Evolutionary conservation across 2,113 vertebrate species (phyloP).

Genomic region (Osmerus mordax): DNA sequence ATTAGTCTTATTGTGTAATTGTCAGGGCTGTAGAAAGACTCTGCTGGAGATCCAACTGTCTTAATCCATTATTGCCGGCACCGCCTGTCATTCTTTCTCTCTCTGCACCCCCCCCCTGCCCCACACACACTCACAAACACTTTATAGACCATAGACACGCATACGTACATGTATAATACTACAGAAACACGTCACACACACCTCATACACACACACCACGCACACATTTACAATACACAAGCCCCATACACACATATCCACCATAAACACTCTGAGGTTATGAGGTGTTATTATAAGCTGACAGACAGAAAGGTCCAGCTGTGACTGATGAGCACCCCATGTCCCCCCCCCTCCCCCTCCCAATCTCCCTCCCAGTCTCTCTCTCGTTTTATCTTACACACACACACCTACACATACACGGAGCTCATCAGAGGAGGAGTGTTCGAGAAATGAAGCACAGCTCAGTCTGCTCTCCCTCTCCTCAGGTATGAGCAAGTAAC

Average conservation of each 20-base stretch:
- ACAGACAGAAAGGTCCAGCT: too few relatives aligned
- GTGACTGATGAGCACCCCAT: too few relatives aligned
- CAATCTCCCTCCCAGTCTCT: not conserved
- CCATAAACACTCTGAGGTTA: too few relatives aligned
- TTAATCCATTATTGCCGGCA: not conserved
- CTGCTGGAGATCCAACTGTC: conserved; percentile 1
- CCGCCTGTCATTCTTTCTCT: not conserved
- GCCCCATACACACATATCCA: too few relatives aligned
- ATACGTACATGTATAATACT: too few relatives aligned
- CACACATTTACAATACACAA: too few relatives aligned
- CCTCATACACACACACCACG: too few relatives aligned
- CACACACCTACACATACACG: not conserved
- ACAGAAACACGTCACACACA: too few relatives aligned
- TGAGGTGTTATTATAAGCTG: too few relatives aligned
- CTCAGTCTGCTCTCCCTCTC: conserved; percentile 26
- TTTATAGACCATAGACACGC: too few relatives aligned
- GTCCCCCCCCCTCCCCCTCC: not conserved
- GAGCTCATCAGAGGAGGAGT: conserved; percentile 30
- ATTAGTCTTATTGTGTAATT: not conserved
- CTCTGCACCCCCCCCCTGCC: not conserved
- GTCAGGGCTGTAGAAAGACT: not conserved
- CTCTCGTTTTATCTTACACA: not conserved
- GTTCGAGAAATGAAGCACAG: conserved; percentile 38
- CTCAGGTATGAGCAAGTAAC: conserved; percentile 35
- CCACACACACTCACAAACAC: not conserved